phyloP scores from a whole-genome alignment of 2,113 vertebrate genomes.

The Pionites leucogaster region DNA sequence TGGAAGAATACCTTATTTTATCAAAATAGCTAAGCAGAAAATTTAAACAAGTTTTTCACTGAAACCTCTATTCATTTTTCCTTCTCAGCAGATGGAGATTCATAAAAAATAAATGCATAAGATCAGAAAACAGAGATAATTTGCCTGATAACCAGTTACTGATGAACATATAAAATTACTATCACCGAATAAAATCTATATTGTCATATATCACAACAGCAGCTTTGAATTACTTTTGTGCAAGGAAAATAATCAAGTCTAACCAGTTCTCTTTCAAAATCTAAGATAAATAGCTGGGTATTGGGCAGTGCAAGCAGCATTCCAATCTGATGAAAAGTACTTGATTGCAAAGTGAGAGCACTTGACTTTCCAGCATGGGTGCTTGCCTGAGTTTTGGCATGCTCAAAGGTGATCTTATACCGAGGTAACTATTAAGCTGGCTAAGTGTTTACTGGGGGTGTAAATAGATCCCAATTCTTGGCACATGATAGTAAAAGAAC shows the following conservation, averaged over 20 bases:
- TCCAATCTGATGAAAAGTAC: not conserved
- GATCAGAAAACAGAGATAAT: not conserved
- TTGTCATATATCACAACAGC: not conserved
- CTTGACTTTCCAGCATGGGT: not conserved
- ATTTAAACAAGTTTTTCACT: not conserved
- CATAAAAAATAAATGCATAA: not conserved
- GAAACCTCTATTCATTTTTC: not conserved
- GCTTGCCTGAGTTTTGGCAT: not conserved
- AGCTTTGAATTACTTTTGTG: not conserved
- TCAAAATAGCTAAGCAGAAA: not conserved
- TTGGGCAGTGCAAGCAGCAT: not conserved
- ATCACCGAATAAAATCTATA: not conserved
- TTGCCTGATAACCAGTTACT: not conserved
- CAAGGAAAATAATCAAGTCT: not conserved
- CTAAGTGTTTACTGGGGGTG: not conserved
- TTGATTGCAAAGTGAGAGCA: not conserved
- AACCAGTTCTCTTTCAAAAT: not conserved
- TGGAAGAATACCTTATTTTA: not conserved
- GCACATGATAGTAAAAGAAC: not conserved
- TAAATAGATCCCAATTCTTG: not conserved
- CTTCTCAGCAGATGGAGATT: not conserved
- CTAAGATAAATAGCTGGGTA: not conserved
- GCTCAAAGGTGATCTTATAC: not conserved
- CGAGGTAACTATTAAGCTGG: not conserved
- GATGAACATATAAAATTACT: not conserved